Conservation (phyloP, 2,113 vertebrate genomes). For the Xerus inauris region DNA sequence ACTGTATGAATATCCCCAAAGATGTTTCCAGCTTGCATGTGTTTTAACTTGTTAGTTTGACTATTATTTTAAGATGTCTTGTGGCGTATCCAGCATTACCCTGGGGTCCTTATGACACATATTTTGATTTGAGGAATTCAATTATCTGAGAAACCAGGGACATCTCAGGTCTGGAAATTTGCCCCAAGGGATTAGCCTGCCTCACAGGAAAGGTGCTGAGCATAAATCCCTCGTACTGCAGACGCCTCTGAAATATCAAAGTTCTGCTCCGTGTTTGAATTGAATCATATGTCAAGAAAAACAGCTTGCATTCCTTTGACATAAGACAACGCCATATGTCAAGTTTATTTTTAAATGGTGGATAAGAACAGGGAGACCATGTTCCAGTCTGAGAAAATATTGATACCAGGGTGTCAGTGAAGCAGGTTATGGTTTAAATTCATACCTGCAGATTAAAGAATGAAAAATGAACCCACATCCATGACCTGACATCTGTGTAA, state of each 20-base stretch:
- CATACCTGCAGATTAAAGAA: slow-evolving; percentile 72
- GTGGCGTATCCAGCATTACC: not conserved
- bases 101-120: not conserved
- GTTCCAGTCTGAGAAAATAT: slow-evolving; percentile 70
- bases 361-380: slow-evolving; percentile 64
- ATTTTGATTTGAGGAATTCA: slow-evolving; percentile 37
- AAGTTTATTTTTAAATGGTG: slow-evolving; percentile 75
- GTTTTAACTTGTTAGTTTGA: slow-evolving; percentile 8
- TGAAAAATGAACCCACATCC: slow-evolving; percentile 73
- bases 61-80: not conserved
- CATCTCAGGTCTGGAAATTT: not conserved
- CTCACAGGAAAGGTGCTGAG: not conserved
- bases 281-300: slow-evolving; percentile 68
- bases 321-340: slow-evolving; percentile 69
- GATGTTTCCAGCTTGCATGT: not conserved
- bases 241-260: slow-evolving; percentile 58
- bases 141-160: not conserved
- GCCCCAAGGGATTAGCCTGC: not conserved
- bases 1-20: not conserved
- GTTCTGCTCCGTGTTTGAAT: slow-evolving; percentile 49
- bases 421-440: slow-evolving; percentile 71
- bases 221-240: not conserved
- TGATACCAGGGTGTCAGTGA: slow-evolving; percentile 47
- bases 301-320: slow-evolving; percentile 71
- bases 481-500: slow-evolving; percentile 62